Base-by-base conservation (phyloP, 64 coral and sea anemone species). In the Acropora yongei region DNA sequence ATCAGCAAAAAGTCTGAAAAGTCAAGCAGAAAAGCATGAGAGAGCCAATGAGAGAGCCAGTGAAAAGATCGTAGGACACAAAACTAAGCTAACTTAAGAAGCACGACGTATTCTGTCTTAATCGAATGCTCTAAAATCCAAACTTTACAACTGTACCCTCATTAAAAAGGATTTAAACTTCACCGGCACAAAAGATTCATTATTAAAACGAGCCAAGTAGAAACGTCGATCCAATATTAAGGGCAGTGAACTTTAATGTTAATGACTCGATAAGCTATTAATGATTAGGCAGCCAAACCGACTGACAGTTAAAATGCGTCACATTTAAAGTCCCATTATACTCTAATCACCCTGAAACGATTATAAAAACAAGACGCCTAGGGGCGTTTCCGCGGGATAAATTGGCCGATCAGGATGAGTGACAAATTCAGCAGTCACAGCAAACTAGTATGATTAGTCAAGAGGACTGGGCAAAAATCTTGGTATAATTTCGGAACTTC, bases 281-380 rank as follows among this genome's bases (percentile, higher is more conserved):
- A 71, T 71, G 67, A 71, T 71, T 71, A 71, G 67, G 67, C 67
- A 71, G 67, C 67, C 67, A 71, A 71, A 71, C 67, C 67, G 67
- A 30, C 8, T n/a, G 67, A 71, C 67, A 71, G 6, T 71, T 71
- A 55, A 55, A 55, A 71, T 71, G 67, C 67, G 67, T 71, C 67
- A 71, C 19, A 71, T 71, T 30, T 71, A 6, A 71, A 71, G 67
- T 14, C 67, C 67, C 67, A n/a, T 71, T n/a, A n/a, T n/a, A n/a
- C n/a, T n/a, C n/a, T n/a, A n/a, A n/a, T n/a, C n/a, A n/a, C n/a
- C n/a, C n/a, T n/a, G n/a, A n/a, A n/a, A n/a, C n/a, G n/a, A n/a
- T n/a, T n/a, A n/a, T n/a, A n/a, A n/a, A n/a, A n/a, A n/a, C n/a
- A n/a, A n/a, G n/a, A n/a, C n/a, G n/a, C n/a, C n/a, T n/a, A n/a